phyloP scores from a whole-genome alignment of 2,888 invertebrate genomes.

The Papilio demoleus region DNA sequence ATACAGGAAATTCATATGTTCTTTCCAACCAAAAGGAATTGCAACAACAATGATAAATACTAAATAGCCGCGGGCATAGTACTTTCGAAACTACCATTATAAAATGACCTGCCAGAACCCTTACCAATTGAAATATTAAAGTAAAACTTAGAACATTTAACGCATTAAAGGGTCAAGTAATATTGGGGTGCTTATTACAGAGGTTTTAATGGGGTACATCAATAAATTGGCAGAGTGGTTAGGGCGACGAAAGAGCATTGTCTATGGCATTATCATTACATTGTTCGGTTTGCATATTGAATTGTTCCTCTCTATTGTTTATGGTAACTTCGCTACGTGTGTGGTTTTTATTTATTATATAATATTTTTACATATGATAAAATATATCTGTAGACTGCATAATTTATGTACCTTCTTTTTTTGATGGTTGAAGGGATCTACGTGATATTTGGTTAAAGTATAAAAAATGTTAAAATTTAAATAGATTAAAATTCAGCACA shows the following conservation, averaged over 20 bases:
- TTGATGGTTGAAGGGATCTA: no score
- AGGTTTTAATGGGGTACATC: conserved; percentile 74
- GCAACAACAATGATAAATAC: conserved; percentile 77
- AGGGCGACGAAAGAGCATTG: conserved; percentile 80
- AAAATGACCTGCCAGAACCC: conserved; percentile 53
- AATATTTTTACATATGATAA: conserved; percentile 35
- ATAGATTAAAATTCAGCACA: no score
- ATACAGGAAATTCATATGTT: conserved; percentile 43
- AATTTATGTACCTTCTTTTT: no score
- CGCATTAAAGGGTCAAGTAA: conserved; percentile 55
- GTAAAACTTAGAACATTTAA: conserved; percentile 46
- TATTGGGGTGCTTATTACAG: conserved; percentile 66
- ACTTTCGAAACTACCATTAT: conserved; percentile 55
- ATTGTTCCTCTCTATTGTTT: conserved; percentile 81
- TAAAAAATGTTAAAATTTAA: no score
- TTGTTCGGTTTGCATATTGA: conserved; percentile 81
- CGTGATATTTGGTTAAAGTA: no score
- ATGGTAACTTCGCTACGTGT: conserved; percentile 70
- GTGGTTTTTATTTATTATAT: conserved; percentile 56
- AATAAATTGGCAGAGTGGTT: conserved; percentile 80
- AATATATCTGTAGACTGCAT: no score
- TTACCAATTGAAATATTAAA: conserved; percentile 43
- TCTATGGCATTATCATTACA: conserved; percentile 77
- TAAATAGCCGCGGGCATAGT: conserved; percentile 69
- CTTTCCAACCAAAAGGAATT: conserved; percentile 62